A percentile compares a stretch with the other conserved stretches of the same genome.
Evolutionary conservation across 2,113 vertebrate genomes (phyloP).

Genomic region (Vicugna pacos): DNA sequence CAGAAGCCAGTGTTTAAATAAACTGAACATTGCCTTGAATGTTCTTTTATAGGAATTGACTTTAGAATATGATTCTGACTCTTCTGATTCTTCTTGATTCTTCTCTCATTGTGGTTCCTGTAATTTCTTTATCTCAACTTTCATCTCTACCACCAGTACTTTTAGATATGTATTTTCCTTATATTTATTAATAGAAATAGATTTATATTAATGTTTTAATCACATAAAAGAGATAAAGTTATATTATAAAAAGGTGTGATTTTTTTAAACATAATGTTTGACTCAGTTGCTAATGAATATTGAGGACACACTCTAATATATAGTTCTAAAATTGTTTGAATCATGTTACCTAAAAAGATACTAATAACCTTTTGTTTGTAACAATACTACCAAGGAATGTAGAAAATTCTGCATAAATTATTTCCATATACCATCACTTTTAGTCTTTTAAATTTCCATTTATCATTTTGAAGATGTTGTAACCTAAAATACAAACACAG

Average conservation of each 20-base stretch:
- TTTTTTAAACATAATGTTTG: constrained; percentile 31
- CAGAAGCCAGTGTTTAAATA: neutral
- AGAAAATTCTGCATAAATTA: neutral
- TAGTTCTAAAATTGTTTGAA: constrained; percentile 35
- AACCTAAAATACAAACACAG: constrained; percentile 58
- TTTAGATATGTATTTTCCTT: neutral
- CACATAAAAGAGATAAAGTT: neutral
- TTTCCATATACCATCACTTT: neutral
- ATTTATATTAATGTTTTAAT: neutral
- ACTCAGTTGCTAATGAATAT: neutral
- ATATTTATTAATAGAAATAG: constrained; percentile 6
- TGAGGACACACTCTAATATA: neutral
- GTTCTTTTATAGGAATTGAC: neutral
- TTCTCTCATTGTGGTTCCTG: neutral
- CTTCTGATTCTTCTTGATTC: neutral
- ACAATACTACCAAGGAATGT: constrained; percentile 1
- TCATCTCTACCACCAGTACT: too few species aligned
- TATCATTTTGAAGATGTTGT: constrained; percentile 33
- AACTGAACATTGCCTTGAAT: neutral
- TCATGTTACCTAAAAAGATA: neutral
- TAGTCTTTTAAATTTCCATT: constrained; percentile 50
- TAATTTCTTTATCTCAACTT: neutral
- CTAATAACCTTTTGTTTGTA: neutral
- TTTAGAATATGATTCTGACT: neutral
- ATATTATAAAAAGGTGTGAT: neutral